Evolutionary conservation across 1,140 invertebrate species (phyloP), one percentile per base, ranked within the genome.

Genomic region (Stegodyphus mimosarum): DNA sequence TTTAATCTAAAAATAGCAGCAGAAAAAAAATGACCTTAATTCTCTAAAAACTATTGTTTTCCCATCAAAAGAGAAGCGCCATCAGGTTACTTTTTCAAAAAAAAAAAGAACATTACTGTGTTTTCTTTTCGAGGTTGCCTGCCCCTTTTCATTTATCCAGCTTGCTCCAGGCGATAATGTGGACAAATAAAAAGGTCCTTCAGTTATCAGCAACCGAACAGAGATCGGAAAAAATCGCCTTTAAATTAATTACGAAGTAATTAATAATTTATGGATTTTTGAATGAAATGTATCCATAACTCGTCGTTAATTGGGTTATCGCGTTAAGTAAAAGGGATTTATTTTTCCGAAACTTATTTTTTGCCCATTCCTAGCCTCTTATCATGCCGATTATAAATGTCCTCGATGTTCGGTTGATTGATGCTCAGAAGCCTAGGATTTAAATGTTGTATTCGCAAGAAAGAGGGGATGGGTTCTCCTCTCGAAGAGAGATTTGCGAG

Each of bases 231-330:
- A 60, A 80, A 74, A 33, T 11, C 11, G 11, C 72, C 74, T 66
- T 69, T 76, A 84, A 84, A 84, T 84, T 84, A 84, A 84, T 84
- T 84, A 84, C 81, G 50, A 75, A 84, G 81, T 84, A 84, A 84
- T 84, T 84, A 84, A 75, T 84, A 84, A 84, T 84, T 84, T 84
- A 84, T 84, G 81, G 81, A 84, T 84, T 84, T 84, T 84, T 84
- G 72, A 84, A 84, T 75, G 81, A 84, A 76, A 69, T 17, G 81
- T 66, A 84, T 84, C 81, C 73, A 84, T 84, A 84, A 84, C 72
- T 84, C 63, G 55, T 60, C 63, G 17, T 84, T 84, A 84, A 84
- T 84, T 84, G 81, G 81, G 81, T 76, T 84, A 84, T 84, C 81
- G 81, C 73, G 81, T 60, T 75, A 84, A 84, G 81, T 76, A 75